A percentile compares a stretch with the other conserved stretches of the same genome.
phyloP scores from a whole-genome alignment of 2,113 vertebrate species.

The Muscicapa adusta region DNA sequence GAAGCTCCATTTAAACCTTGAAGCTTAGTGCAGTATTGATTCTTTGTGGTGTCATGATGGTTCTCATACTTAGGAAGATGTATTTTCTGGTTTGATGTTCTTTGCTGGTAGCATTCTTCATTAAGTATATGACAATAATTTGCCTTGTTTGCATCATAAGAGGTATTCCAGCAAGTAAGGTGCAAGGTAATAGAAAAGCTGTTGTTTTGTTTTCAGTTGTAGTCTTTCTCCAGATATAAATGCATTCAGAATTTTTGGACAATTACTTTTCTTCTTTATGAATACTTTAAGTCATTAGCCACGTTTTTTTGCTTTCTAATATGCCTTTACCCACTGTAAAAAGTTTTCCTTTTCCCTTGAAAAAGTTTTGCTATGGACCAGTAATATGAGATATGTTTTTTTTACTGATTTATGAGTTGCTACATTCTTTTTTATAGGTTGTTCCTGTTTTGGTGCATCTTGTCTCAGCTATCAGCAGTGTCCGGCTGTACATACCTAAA shows the following conservation, averaged over 20 bases:
- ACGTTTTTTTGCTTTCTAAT: background rate
- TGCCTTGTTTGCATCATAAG: background rate
- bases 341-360: background rate
- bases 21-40: background rate
- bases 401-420: background rate
- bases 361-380: background rate
- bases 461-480: constrained; percentile 91
- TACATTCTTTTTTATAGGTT: constrained; percentile 73
- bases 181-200: background rate
- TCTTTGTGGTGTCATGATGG: background rate
- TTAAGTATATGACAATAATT: background rate
- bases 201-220: background rate
- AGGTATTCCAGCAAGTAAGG: background rate
- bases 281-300: background rate
- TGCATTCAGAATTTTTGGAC: background rate
- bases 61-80: background rate
- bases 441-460: constrained; percentile 94
- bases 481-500: constrained; percentile 94
- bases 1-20: background rate
- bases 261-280: background rate
- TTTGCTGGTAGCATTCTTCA: background rate
- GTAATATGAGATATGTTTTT: background rate
- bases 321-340: background rate
- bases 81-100: background rate
- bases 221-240: background rate